Evolutionary conservation across 2,797 vertebrate species (phyloP).

Genomic region (Chelonia mydas): DNA sequence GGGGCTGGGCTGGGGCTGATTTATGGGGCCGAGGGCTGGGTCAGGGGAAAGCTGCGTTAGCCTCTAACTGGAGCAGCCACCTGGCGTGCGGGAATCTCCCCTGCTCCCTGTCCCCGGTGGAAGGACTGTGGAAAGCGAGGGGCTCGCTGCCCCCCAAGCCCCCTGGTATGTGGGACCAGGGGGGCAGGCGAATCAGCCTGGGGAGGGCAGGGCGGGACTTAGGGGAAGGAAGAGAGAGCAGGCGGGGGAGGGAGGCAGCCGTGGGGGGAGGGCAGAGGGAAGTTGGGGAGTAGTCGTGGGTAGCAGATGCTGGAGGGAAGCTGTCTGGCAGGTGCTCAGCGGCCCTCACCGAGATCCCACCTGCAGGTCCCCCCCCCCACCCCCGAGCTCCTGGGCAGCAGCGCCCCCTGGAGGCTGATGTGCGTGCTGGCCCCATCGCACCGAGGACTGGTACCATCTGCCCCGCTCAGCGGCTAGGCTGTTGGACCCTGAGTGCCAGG

Average conservation of each 20-base stretch:
- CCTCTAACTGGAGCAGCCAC: slow-evolving; percentile 72
- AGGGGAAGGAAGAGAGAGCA: no score
- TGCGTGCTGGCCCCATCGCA: background rate
- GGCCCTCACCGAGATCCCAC: background rate
- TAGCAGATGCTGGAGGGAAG: background rate
- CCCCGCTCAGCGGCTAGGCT: background rate
- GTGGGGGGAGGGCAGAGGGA: background rate
- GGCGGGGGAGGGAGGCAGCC: background rate
- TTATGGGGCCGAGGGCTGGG: slow-evolving; percentile 71
- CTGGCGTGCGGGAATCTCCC: background rate
- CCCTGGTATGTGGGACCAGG: background rate
- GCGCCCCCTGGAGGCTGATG: background rate
- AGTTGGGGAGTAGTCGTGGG: no score
- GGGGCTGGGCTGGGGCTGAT: slow-evolving; percentile 68
- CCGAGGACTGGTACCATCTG: no score
- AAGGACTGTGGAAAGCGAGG: background rate
- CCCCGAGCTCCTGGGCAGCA: background rate
- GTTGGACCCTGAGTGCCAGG: no score
- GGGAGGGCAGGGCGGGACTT: background rate
- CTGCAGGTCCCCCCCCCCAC: background rate
- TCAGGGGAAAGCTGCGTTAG: slow-evolving; percentile 77
- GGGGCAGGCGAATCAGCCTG: background rate
- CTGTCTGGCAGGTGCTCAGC: background rate
- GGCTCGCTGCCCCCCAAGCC: accelerated
- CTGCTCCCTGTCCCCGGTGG: background rate